These are phyloP conservation scores for Micrasema minimum DNA, from an alignment of 1,140 invertebrate genomes.

Conservation along the genomic window DNA sequence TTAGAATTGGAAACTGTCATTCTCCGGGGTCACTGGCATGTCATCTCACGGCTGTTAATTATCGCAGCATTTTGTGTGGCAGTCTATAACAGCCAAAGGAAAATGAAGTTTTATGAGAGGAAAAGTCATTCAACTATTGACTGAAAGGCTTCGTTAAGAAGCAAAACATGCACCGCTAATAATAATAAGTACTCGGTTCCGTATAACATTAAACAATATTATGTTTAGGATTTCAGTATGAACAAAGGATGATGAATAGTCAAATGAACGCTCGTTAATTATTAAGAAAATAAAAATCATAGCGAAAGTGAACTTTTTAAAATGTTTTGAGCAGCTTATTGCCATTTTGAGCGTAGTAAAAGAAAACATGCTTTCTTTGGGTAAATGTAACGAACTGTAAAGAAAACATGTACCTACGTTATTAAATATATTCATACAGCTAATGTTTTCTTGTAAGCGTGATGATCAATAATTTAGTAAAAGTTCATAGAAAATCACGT, in stretches of 20 bases:
- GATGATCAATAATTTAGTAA: too few relatives aligned
- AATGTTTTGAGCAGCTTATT: background rate
- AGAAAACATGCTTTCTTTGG: background rate
- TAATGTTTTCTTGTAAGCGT: background rate
- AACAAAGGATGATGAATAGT: conserved; percentile 12
- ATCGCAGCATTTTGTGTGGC: conserved; percentile 1
- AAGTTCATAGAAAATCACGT: too few relatives aligned
- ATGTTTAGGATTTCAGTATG: background rate
- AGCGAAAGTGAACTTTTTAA: background rate
- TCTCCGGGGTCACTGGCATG: background rate
- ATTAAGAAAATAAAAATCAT: background rate
- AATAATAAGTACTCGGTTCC: conserved; percentile 1
- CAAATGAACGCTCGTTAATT: conserved; percentile 3
- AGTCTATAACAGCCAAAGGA: background rate
- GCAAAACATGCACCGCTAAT: background rate
- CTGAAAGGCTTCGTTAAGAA: background rate
- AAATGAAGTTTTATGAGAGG: conserved; percentile 14
- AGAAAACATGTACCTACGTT: background rate
- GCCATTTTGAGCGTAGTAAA: background rate
- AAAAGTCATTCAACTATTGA: conserved; percentile 2
- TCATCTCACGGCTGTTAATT: background rate
- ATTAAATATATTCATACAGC: background rate
- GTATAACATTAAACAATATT: background rate
- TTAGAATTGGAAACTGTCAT: background rate
- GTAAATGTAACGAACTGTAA: background rate